Base-by-base conservation (phyloP, 2,113 vertebrate genomes). In the Cololabis saira region DNA sequence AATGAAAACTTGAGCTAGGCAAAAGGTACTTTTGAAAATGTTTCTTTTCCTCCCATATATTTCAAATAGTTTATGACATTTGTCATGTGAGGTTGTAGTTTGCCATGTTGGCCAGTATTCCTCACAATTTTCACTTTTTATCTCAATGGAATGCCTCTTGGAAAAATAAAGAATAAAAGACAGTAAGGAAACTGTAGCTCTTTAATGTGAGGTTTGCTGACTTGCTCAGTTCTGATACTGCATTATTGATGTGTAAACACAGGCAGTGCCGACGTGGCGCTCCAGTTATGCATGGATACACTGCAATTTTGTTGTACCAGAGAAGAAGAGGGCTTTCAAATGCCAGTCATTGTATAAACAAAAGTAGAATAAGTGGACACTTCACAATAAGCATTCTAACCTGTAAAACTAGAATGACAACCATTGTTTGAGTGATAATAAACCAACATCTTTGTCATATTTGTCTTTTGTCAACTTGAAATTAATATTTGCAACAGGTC, bases 161-260 rank as follows among this genome's bases (percentile, higher is more conserved):
- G 33, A 37, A 37, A 37, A 37, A 37, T 11, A 37, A 37, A 37
- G 33, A 37, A 12, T 41, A 14, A 62, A 27, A 16, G 3, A 63
- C 57, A 57, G 51, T 60, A 51, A 15, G 18, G 55, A 73, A 77
- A 77, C 57, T 44, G 61, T 55, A 70, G 68, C 70, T 68, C 53
- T 9, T 6, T 61, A 61, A 62, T 48, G 22, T 12, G 14, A 40
- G 19, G 43, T 67, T 72, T 81, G 81, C 83, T 83, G 76, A 78
- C 61, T 49, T 61, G 61, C 64, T 75, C 61, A 42, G 1, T 76
- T 80, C 27, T 37, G 61, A 69, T 44, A 57, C 76, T 79, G 58
- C 64, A 78, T 82, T 78, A 80, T 57, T 89, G 57, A 76, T 71
- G 61, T 76, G 74, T 87, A 84, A 90, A 89, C 82, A 87, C 18